These are phyloP conservation scores for Amaurobius ferox DNA, from an alignment of 2,888 invertebrate species.

Conservation along the genomic window DNA sequence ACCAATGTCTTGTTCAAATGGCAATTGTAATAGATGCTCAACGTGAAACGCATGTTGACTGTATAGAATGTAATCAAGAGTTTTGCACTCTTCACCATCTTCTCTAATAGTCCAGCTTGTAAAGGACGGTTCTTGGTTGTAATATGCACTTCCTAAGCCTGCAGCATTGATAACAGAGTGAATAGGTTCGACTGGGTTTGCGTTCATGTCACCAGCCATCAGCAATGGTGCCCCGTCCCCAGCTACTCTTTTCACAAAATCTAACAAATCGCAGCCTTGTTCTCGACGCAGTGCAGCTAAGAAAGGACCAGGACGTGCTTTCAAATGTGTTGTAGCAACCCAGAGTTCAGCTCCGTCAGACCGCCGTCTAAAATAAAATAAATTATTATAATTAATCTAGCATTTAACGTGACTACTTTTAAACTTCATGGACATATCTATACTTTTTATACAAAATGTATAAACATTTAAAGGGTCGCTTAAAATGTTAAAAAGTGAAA, in stretches of 20 bases:
- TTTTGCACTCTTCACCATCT: conserved; percentile 82
- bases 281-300: conserved; percentile 84
- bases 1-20: conserved; percentile 83
- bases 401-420: too few species aligned
- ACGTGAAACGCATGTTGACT: conserved; percentile 81
- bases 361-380: too few species aligned
- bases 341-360: conserved; percentile 80
- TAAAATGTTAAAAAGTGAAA: too few species aligned
- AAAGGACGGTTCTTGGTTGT: conserved; percentile 82
- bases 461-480: too few species aligned
- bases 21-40: conserved; percentile 81
- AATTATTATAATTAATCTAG: too few species aligned
- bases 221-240: conserved; percentile 80
- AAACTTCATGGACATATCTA: too few species aligned
- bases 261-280: conserved; percentile 83
- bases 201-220: conserved; percentile 87
- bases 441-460: too few species aligned
- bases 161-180: conserved; percentile 81
- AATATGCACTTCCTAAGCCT: conserved; percentile 77
- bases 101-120: conserved; percentile 87
- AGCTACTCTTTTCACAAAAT: conserved; percentile 76
- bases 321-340: conserved; percentile 85
- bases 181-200: conserved; percentile 84
- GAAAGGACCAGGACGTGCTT: conserved; percentile 84
- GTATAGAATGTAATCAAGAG: conserved; percentile 86